Base-by-base conservation (phyloP, 1,140 invertebrate species). In the Megalopta genalis region DNA sequence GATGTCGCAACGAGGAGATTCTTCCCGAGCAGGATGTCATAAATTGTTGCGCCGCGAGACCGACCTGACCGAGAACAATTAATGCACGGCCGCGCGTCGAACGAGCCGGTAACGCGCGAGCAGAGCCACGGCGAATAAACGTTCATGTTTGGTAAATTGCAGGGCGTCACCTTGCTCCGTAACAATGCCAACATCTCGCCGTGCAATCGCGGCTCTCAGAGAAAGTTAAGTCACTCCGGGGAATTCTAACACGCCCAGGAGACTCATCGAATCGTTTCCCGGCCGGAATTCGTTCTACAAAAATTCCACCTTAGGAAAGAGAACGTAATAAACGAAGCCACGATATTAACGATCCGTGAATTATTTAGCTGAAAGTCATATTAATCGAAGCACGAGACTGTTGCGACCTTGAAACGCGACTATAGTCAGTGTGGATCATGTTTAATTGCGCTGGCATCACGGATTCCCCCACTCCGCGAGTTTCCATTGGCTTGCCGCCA, bases 101-200 rank as follows among this genome's bases (percentile, higher is more conserved):
- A 57, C 54, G 9, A 57, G 54, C 21, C 21, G 18, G 8, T 8
- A 21, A 57, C 54, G n/a, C 7, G 54, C 21, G n/a, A n/a, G 8
- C 54, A n/a, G 54, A 57, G 21, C 21, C n/a, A n/a, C n/a, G 54
- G 21, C 54, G 7, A 57, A n/a, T 57, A 57, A 57, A 57, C 21
- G 54, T n/a, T 57, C 54, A n/a, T 57, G 54, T 57, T 57, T 57
- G 54, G 54, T 57, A 57, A 57, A 57, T 57, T n/a, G 54, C 54
- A 57, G 54, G 54, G 54, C 54, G 54, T 57, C 54, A 57, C 54
- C 54, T 57, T 57, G 54, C 54, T n/a, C n/a, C 54, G 54, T 21
- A 57, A 57, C 54, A 57, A 57, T 57, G 54, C 54, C 54, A 57
- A 57, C 54, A 57, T 57, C 54, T 57, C 54, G n/a, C 21, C n/a